Base-by-base conservation (phyloP, 1,140 invertebrate species). In the Bombus pascuorum region DNA sequence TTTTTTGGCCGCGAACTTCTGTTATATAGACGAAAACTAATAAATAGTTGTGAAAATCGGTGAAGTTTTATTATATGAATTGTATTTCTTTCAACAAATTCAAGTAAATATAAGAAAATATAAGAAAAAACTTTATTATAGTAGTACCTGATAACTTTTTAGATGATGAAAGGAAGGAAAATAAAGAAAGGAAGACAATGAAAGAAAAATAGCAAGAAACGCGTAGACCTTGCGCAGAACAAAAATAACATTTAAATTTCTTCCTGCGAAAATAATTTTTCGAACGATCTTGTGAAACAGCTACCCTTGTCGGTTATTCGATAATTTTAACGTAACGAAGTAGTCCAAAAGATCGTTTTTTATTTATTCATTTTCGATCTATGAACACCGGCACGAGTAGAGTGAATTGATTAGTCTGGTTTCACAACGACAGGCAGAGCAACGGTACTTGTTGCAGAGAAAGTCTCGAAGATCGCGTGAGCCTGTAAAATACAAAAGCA, bases 361-460 rank as follows among this genome's bases (percentile, higher is more conserved):
- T 25, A 53, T 39, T 10, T 1, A 53, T 22, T 6, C 6, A 22
- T 18, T 53, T 53, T 53, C 47, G 18, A 53, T 53, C 1, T 22
- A 53, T 53, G 47, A 0, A 53, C 18, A 53, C 8, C 47, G 47
- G 18, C 2, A 22, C 1, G 39, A 13, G 34, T 10, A 28, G 12
- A 28, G 47, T 18, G 34, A 25, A 53, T 76, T 13, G 47, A 71
- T 71, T 42, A 39, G 22, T 72, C 42, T 25, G 32, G 42, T n/a
- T 62, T n/a, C 28, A n/a, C 22, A 4, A 4, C 25, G 59, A 28
- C 4, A 12, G 6, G 13, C 28, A 12, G 85, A 91, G 82, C 91
- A 94, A 95, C 94, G 94, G 94, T 95, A 95, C 94, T 92, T 87
- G 93, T 84, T 92, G 92, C 91, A 92, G 94, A 95, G 94, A 95